Evolutionary conservation across 2,888 invertebrate species (phyloP), one percentile per base, ranked within the genome.

Genomic region (Platycheirus albimanus): DNA sequence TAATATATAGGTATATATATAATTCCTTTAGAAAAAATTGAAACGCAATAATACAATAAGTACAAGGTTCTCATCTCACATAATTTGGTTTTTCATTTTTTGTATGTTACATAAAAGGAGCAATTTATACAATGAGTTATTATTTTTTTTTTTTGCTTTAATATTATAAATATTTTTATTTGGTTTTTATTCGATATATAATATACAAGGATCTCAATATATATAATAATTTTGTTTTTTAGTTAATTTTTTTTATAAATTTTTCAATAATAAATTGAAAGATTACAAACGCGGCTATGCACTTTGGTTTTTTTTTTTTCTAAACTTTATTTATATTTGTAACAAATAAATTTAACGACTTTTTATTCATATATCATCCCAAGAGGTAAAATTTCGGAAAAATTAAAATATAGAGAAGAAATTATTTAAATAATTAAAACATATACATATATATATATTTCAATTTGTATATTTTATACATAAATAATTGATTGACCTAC

Each of bases 31-130:
- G 80, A 80, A 81, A 81, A 81, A 76, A 58, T 75, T 81, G 80
- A 81, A 81, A 81, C 80, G 58, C 76, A 81, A 76, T 80, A 81
- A 81, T 81, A 81, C 80, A 76, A 81, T 77, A 81, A 76, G 81
- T 77, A 66, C 71, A 81, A 77, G 52, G 71, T 81, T 77, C 77
- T 66, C 64, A 71, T 77, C 17, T 67, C 52, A 51, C 61, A 56
- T n/a, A n/a, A 24, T 11, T 13, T 8, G 13, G 20, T 58, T 58
- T 64, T 74, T 74, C 56, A 38, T 33, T 7, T 19, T 78, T 78
- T 76, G 58, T 81, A 52, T 77, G 52, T 71, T 76, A 15, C 52
- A 75, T 81, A 76, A 72, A 81, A 81, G 56, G 75, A 75, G 75
- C 67, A 64, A 79, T 74, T 80, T 77, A 75, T 64, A 58, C 75